These are phyloP conservation scores for Ceratitis capitata DNA, from an alignment of 1,140 invertebrate genomes.

Conservation along the genomic window DNA sequence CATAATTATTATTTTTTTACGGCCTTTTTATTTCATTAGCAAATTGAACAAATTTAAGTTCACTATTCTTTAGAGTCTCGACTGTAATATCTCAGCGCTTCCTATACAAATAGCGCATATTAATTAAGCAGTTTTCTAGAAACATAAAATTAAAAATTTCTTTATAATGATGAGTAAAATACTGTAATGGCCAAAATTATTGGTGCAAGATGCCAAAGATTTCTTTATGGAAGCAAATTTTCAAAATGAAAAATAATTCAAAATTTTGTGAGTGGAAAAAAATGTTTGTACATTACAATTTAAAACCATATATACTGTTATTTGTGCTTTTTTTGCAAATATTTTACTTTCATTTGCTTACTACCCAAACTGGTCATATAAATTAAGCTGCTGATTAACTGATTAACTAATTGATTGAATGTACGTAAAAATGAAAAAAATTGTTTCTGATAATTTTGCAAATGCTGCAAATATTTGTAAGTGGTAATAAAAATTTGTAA, in stretches of 20 bases:
- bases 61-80: too few relatives aligned
- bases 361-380: neutral
- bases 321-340: too few relatives aligned
- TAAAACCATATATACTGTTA: too few relatives aligned
- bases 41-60: neutral
- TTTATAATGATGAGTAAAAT: neutral
- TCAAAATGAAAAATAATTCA: neutral
- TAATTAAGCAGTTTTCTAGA: neutral
- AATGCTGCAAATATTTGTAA: neutral
- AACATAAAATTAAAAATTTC: neutral
- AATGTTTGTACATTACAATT: too few relatives aligned
- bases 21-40: neutral
- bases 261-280: too few relatives aligned
- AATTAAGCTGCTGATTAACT: constrained; percentile 5
- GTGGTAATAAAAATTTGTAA: neutral
- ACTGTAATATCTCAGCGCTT: too few relatives aligned
- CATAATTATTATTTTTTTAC: neutral
- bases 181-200: neutral
- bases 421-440: neutral
- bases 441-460: neutral
- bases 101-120: neutral
- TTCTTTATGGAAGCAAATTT: neutral
- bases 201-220: neutral
- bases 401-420: constrained; percentile 19
- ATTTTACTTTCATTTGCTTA: neutral